Percentiles rank a stretch among this genome's conserved stretches.
These are phyloP conservation scores for Oenanthe melanoleuca DNA, from an alignment of 2,113 vertebrate genomes.

Conservation along the genomic window DNA sequence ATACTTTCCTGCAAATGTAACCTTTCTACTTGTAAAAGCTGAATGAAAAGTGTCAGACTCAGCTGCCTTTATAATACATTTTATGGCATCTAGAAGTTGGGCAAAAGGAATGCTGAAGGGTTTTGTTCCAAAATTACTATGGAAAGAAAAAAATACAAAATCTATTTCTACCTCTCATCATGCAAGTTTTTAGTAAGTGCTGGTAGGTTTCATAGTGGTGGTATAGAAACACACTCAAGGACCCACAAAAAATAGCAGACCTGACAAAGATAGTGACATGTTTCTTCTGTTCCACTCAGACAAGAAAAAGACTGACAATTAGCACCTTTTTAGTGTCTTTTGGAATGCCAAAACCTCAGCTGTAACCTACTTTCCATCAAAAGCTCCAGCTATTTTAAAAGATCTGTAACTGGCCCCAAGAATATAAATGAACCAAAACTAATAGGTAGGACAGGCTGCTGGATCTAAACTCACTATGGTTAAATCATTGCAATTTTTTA, in stretches of 20 bases:
- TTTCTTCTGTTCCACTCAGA: background rate
- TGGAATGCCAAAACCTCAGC: background rate
- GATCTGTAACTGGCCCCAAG: background rate
- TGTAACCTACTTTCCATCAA: background rate
- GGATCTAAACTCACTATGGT: background rate
- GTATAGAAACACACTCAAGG: background rate
- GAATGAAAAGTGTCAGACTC: slow-evolving; percentile 58
- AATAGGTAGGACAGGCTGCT: background rate
- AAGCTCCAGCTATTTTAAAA: background rate
- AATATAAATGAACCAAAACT: background rate
- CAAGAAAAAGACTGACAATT: background rate
- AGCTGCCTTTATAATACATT: slow-evolving; percentile 63
- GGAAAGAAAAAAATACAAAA: slow-evolving; percentile 15
- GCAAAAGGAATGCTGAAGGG: slow-evolving; percentile 44
- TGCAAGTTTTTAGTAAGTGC: slow-evolving; percentile 5
- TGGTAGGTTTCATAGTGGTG: slow-evolving; percentile 2
- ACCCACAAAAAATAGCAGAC: background rate
- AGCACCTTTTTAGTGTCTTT: background rate
- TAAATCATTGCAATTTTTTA: background rate
- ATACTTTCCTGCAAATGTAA: slow-evolving; percentile 62
- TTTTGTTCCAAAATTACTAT: slow-evolving; percentile 43
- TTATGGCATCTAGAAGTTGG: background rate
- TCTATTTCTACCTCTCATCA: slow-evolving; percentile 8
- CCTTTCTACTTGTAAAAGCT: slow-evolving; percentile 57
- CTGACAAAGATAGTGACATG: background rate